A percentile compares a stretch with the other conserved stretches of the same genome.
Conservation (phyloP, 2,888 invertebrate genomes). For the Altica lythri region DNA sequence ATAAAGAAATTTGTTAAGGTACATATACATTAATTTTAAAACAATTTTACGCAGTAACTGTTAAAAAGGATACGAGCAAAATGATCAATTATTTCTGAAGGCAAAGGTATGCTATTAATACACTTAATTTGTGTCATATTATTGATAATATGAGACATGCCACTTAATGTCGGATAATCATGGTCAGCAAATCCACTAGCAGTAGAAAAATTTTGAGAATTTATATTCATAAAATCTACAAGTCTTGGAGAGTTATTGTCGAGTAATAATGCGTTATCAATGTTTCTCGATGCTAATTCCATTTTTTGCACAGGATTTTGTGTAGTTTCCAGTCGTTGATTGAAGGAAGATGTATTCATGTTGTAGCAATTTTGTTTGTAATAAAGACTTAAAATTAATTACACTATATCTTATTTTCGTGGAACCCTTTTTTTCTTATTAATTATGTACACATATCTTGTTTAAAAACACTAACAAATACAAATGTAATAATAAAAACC, state of each 20-base stretch:
- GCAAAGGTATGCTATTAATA: constrained; percentile 84
- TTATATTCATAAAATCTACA: constrained; percentile 70
- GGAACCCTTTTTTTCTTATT: too few relatives aligned
- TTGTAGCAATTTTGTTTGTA: too few relatives aligned
- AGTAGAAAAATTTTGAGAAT: constrained; percentile 73
- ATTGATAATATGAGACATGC: constrained; percentile 67
- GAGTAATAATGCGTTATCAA: constrained; percentile 73
- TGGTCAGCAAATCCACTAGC: constrained; percentile 89
- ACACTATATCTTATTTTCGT: too few relatives aligned
- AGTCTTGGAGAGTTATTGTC: constrained; percentile 76
- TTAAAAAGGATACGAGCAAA: constrained; percentile 84
- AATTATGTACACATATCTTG: too few relatives aligned
- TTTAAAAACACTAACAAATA: too few relatives aligned
- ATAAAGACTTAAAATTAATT: too few relatives aligned
- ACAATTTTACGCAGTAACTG: too few relatives aligned
- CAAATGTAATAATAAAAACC: too few relatives aligned
- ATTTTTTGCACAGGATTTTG: constrained; percentile 65
- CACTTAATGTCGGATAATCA: constrained; percentile 85
- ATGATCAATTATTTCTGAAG: constrained; percentile 92
- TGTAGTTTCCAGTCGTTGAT: constrained; percentile 13
- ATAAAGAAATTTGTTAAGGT: constrained; percentile 38
- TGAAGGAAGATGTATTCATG: constrained; percentile 27
- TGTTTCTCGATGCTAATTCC: constrained; percentile 78
- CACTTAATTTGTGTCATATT: constrained; percentile 80
- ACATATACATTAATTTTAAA: too few relatives aligned